Conservation (phyloP, 2,797 vertebrate genomes). For the Rhinogobio ventralis region DNA sequence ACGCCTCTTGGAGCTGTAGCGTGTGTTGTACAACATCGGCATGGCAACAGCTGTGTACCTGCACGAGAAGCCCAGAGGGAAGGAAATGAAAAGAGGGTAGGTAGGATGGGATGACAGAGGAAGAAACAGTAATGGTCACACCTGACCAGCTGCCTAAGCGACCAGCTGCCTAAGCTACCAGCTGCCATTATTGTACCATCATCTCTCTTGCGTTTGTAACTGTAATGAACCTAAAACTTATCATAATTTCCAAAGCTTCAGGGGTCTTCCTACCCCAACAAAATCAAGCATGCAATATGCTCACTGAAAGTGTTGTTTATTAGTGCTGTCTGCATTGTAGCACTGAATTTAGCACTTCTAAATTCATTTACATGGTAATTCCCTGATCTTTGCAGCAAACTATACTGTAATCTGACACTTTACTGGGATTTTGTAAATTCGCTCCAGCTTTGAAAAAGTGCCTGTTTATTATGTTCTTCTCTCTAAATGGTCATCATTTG, state of each 20-base stretch:
- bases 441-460: background rate
- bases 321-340: background rate
- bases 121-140: slow-evolving; percentile 16
- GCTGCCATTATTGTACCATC: background rate
- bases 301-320: background rate
- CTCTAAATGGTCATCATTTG: background rate
- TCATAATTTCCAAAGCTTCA: background rate
- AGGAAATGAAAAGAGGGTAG: background rate
- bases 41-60: slow-evolving; percentile 98
- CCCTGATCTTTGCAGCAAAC: background rate
- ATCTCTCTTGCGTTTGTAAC: background rate
- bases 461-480: background rate
- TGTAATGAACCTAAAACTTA: slow-evolving; percentile 1
- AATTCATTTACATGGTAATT: background rate
- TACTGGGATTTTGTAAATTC: background rate
- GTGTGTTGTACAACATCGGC: slow-evolving; percentile 98
- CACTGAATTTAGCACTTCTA: background rate
- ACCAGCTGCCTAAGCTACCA: slow-evolving; percentile 1
- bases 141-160: slow-evolving; percentile 7
- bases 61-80: slow-evolving; percentile 47
- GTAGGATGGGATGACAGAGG: background rate
- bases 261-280: background rate
- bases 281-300: background rate
- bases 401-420: background rate
- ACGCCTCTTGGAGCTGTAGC: slow-evolving; percentile 95